phyloP scores from a whole-genome alignment of 2,113 vertebrate genomes.

The Tapirus terrestris region DNA sequence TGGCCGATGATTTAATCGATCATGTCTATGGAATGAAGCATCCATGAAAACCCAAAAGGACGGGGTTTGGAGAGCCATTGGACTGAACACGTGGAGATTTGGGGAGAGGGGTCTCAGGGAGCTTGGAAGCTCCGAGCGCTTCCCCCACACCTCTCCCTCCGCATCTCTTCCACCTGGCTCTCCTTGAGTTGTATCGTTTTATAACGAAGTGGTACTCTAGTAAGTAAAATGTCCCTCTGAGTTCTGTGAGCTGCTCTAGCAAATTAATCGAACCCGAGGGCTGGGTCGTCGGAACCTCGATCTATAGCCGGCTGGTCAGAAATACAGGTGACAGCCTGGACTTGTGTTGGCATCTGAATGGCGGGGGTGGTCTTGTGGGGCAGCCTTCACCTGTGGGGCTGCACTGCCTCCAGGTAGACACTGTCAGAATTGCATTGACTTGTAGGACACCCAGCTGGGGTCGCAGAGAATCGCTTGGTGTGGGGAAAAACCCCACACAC shows the following conservation, averaged over 20 bases:
- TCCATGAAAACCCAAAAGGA: neutral
- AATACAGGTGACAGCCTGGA: no score
- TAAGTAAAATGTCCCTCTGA: neutral
- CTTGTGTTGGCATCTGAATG: neutral
- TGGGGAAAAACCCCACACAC: neutral
- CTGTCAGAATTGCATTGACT: neutral
- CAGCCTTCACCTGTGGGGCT: neutral
- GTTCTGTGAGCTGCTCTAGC: neutral
- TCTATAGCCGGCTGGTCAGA: no score
- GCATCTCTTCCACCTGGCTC: neutral
- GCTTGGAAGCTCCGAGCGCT: rapidly evolving
- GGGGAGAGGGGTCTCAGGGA: neutral
- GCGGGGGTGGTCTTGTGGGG: neutral
- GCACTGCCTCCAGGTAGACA: neutral
- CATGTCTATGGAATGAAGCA: neutral
- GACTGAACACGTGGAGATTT: no score
- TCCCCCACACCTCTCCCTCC: rapidly evolving
- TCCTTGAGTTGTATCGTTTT: neutral
- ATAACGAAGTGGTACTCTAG: neutral
- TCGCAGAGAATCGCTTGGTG: neutral
- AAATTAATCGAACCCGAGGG: no score
- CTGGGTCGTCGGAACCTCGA: no score
- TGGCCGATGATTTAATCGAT: neutral
- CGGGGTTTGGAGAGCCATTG: neutral
- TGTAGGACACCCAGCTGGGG: neutral